phyloP scores from a whole-genome alignment of 1,140 invertebrate genomes.

The Euglossa dilemma region DNA sequence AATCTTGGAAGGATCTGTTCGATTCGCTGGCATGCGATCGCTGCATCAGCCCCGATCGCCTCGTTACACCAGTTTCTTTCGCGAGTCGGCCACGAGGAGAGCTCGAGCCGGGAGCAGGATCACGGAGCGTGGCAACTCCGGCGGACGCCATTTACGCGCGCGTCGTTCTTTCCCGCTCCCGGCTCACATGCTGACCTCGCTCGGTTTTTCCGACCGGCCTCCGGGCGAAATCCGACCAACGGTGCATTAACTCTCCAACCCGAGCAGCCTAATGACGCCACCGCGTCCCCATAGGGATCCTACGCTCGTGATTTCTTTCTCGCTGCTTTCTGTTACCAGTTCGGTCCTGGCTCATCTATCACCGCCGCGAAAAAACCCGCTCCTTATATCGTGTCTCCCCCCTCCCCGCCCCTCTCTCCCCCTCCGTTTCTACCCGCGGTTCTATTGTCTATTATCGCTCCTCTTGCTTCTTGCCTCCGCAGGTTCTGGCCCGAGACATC shows the following conservation, averaged over 20 bases:
- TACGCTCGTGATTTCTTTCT: conserved; percentile 75
- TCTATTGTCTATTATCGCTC: conserved; percentile 61
- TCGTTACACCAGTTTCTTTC: conserved; percentile 35
- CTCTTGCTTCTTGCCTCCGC: conserved; percentile 23
- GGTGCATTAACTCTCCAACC: conserved; percentile 72
- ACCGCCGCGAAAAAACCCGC: conserved; percentile 68
- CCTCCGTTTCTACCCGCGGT: conserved; percentile 32
- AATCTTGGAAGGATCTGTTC: conserved; percentile 20
- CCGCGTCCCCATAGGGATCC: conserved; percentile 75
- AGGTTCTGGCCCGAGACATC: too few species aligned
- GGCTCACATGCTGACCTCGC: conserved; percentile 74
- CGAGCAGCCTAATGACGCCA: conserved; percentile 75
- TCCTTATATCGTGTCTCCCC: conserved; percentile 66
- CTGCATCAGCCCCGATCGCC: conserved; percentile 37
- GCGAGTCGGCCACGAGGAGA: neutral
- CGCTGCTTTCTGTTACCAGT: conserved; percentile 70
- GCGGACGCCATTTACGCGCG: conserved; percentile 68
- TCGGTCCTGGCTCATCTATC: conserved; percentile 70
- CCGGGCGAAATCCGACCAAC: conserved; percentile 70
- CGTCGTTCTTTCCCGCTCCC: conserved; percentile 56
- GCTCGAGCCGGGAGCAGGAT: conserved; percentile 42
- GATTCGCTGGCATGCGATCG: conserved; percentile 35
- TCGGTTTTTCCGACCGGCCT: conserved; percentile 70
- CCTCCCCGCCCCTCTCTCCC: conserved; percentile 51
- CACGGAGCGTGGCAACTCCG: conserved; percentile 61